phyloP scores from a whole-genome alignment of 2,797 vertebrate species.

The Eulemur mongoz region DNA sequence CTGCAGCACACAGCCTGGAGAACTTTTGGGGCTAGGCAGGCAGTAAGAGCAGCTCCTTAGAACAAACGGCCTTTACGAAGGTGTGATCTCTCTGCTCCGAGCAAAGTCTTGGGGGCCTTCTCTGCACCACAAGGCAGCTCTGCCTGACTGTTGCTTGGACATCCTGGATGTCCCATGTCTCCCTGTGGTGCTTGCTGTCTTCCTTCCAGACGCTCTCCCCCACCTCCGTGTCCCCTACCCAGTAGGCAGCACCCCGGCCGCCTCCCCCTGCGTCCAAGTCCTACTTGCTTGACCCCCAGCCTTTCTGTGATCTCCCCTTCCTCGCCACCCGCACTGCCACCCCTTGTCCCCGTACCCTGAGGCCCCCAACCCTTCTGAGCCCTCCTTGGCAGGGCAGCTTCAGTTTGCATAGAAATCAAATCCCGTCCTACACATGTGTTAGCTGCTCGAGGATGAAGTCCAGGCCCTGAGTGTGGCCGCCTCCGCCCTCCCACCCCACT shows the following conservation, averaged over 20 bases:
- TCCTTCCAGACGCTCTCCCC: not conserved
- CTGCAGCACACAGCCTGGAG: not conserved
- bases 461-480: not conserved
- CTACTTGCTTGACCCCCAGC: not conserved
- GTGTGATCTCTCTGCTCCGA: not conserved
- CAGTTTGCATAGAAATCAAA: not conserved
- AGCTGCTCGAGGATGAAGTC: not conserved
- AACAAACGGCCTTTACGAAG: not conserved
- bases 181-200: not conserved
- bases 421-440: not conserved
- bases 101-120: not conserved
- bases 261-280: not conserved
- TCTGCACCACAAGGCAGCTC: not conserved
- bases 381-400: not conserved
- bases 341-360: not conserved
- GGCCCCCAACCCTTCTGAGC: not conserved
- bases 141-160: not conserved
- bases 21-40: not conserved
- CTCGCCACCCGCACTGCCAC: too few species aligned
- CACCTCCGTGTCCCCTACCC: not conserved
- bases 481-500: not conserved
- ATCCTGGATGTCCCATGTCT: not conserved
- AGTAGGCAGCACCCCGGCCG: not conserved
- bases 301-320: not conserved
- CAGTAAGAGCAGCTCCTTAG: not conserved